These are phyloP conservation scores for Drosophila cyrtoloma DNA, from an alignment of 2,888 invertebrate species.

Conservation along the genomic window DNA sequence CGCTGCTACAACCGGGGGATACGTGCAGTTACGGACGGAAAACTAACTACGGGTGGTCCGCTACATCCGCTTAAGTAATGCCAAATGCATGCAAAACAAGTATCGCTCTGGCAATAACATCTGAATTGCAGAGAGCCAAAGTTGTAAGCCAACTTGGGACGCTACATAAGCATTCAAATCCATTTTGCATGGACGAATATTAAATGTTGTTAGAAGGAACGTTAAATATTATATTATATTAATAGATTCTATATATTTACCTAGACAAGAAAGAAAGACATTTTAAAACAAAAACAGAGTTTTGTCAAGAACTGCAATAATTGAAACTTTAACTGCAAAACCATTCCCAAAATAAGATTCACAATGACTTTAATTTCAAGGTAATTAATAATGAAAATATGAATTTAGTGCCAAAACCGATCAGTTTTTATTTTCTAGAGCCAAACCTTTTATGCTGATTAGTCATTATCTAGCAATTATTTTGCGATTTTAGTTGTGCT, in stretches of 20 bases:
- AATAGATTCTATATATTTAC: not conserved
- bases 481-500: too few species aligned
- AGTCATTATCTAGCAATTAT: not conserved
- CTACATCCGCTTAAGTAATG: not conserved
- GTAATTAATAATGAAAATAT: not conserved
- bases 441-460: not conserved
- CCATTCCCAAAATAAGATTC: not conserved
- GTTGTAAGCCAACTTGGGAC: not conserved
- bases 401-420: not conserved
- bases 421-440: not conserved
- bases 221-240: not conserved
- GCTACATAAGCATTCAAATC: not conserved
- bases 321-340: not conserved
- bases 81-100: conserved; percentile 30
- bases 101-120: conserved; percentile 32
- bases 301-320: not conserved
- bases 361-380: not conserved
- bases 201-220: not conserved
- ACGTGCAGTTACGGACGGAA: not conserved
- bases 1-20: not conserved
- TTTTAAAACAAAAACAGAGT: not conserved
- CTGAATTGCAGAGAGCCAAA: conserved; percentile 35
- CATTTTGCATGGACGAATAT: not conserved
- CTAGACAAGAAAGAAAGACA: too few species aligned
- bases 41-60: conserved; percentile 24